Evolutionary conservation across 2,888 invertebrate species (phyloP), one percentile per base, ranked within the genome.

Genomic region (Noctua fimbriata): DNA sequence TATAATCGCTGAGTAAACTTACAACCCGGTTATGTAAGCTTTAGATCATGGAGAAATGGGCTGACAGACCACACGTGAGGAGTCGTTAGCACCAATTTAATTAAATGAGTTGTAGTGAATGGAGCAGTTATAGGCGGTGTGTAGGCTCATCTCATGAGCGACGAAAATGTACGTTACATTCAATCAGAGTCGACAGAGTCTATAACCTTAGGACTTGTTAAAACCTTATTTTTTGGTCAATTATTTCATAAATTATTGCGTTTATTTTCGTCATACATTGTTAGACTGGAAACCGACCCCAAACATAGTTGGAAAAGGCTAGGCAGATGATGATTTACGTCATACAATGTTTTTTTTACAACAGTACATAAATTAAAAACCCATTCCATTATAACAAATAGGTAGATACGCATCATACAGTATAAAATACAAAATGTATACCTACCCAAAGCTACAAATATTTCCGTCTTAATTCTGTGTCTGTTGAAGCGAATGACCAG

Each of bases 51-150:
- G 18, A 60, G 32, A 75, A 80, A 80, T 82, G 58, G 32, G 21
- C 18, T 18, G 14, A 60, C 9, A 32, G 67, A 83, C 60, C 52
- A 82, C 52, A 63, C 83, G 32, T 55, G 16, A 32, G 47, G 28
- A 65, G 18, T 12, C 4, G 60, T 83, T 69, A 76, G 41, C 18
- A 36, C 18, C 69, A 81, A 83, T 81, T 83, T 76, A 52, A 36
- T 28, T 83, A 4, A 69, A 83, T 76, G 60, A 69, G 82, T 60
- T 69, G 76, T 66, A 41, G 55, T 60, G 44, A 69, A n/a, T 24
- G 83, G 24, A 28, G 24, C 18, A 24, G 9, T 44, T 44, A 76
- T 82, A 52, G 80, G 83, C 44, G 80, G 58, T 28, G 60, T 69
- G 76, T 80, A 76, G 80, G 76, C 28, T 63, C 32, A 4, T 9